Evolutionary conservation across 2,113 vertebrate species (phyloP).

Genomic region (Regulus satrapa): DNA sequence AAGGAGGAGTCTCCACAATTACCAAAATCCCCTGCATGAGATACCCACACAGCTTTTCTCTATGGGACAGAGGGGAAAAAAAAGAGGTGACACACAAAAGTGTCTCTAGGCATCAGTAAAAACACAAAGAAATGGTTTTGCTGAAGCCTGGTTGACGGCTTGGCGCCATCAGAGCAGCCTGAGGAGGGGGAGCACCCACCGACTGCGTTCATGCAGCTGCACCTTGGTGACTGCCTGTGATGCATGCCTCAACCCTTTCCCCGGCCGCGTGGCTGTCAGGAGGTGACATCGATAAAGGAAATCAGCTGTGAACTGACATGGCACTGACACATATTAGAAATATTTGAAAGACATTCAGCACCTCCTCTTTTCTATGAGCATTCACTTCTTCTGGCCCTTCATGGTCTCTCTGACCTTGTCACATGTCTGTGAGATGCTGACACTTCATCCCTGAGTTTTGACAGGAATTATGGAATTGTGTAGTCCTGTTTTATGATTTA

Average conservation of each 20-base stretch:
- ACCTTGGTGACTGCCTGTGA: neutral
- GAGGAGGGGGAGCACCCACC: neutral
- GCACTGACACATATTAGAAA: neutral
- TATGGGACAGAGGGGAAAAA: neutral
- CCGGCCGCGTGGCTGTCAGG: fast-evolving
- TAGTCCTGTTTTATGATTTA: conserved; percentile 45
- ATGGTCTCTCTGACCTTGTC: neutral
- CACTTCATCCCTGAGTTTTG: neutral
- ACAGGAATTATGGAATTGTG: neutral
- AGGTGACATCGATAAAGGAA: neutral
- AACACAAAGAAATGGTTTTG: neutral
- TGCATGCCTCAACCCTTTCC: neutral
- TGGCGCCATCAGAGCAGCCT: neutral
- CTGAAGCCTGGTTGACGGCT: neutral
- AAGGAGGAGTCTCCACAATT: neutral
- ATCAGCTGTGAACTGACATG: neutral
- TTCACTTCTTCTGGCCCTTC: neutral
- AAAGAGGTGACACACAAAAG: neutral
- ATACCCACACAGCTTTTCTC: neutral
- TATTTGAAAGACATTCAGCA: neutral
- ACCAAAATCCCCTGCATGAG: neutral
- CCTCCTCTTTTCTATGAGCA: neutral
- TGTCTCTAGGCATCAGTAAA: neutral
- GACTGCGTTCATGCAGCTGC: fast-evolving
- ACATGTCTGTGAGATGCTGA: neutral